These are phyloP conservation scores for Channa striata DNA, from an alignment of 2,797 vertebrate species.

Conservation along the genomic window DNA sequence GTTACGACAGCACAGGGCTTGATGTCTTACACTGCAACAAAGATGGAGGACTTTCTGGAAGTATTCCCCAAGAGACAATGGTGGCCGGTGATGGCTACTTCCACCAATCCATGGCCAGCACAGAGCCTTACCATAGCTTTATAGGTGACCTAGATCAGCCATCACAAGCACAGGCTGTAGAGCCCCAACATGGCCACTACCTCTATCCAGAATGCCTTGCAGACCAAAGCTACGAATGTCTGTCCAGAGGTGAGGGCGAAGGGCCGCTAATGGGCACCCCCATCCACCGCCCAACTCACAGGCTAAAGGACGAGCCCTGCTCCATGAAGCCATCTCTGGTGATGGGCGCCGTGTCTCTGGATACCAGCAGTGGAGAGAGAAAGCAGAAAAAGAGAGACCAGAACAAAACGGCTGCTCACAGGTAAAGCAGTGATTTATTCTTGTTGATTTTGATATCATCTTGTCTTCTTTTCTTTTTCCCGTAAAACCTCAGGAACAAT, in stretches of 20 bases:
- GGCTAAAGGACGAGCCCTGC: slow-evolving; percentile 85
- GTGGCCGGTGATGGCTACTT: slow-evolving; percentile 81
- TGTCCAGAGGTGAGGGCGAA: slow-evolving; percentile 84
- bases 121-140: slow-evolving; percentile 87
- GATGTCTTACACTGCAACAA: slow-evolving; percentile 83
- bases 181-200: slow-evolving; percentile 85
- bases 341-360: slow-evolving; percentile 69
- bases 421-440: slow-evolving; percentile 63
- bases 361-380: slow-evolving; percentile 83
- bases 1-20: slow-evolving; percentile 79
- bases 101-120: slow-evolving; percentile 80
- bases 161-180: slow-evolving; percentile 79
- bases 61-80: slow-evolving; percentile 82
- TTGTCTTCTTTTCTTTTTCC: neutral
- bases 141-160: slow-evolving; percentile 84
- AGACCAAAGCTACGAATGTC: slow-evolving; percentile 88
- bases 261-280: slow-evolving; percentile 70
- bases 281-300: slow-evolving; percentile 78
- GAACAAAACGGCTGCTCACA: slow-evolving; percentile 94
- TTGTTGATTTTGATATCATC: neutral
- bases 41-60: slow-evolving; percentile 78
- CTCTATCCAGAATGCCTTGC: slow-evolving; percentile 89
- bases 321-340: slow-evolving; percentile 77
- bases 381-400: slow-evolving; percentile 96
- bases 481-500: neutral